These are phyloP conservation scores for Haliaeetus leucogaster DNA, from an alignment of 2,113 vertebrate genomes.

Conservation along the genomic window DNA sequence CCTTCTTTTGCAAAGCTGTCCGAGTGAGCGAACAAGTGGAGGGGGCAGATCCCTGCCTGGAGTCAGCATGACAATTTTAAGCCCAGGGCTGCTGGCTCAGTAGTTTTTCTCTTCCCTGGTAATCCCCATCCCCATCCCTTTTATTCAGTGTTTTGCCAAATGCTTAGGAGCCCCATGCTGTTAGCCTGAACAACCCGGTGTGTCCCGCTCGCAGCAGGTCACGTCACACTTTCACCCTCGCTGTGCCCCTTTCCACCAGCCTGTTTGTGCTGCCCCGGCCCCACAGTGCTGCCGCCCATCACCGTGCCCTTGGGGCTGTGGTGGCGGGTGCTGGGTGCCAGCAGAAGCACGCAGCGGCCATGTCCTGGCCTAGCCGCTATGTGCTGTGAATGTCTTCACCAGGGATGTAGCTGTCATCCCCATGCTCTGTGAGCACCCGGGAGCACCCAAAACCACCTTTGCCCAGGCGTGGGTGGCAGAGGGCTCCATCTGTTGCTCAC, in stretches of 20 bases:
- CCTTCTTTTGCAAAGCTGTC: background rate
- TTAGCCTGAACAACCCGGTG: background rate
- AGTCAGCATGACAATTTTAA: background rate
- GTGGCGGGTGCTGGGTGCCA: rapidly evolving
- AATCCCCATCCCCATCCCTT: slow-evolving; percentile 1
- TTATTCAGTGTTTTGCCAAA: slow-evolving; percentile 9
- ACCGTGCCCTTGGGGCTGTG: rapidly evolving
- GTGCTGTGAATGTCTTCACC: background rate
- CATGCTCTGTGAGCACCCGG: background rate
- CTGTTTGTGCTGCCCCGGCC: background rate
- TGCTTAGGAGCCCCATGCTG: background rate
- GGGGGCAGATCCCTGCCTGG: background rate
- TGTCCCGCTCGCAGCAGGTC: background rate
- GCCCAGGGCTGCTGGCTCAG: background rate
- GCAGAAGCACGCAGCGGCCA: background rate
- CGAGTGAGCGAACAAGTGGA: rapidly evolving
- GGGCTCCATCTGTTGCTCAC: background rate
- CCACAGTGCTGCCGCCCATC: background rate
- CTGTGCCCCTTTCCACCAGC: background rate
- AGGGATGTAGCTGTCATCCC: background rate
- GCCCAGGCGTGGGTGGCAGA: background rate
- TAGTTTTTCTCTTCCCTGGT: background rate
- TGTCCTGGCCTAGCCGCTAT: background rate
- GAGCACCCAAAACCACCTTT: background rate
- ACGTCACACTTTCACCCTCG: background rate